Base-by-base conservation (phyloP, 2,113 vertebrate genomes). In the Hydrolagus affinis region DNA sequence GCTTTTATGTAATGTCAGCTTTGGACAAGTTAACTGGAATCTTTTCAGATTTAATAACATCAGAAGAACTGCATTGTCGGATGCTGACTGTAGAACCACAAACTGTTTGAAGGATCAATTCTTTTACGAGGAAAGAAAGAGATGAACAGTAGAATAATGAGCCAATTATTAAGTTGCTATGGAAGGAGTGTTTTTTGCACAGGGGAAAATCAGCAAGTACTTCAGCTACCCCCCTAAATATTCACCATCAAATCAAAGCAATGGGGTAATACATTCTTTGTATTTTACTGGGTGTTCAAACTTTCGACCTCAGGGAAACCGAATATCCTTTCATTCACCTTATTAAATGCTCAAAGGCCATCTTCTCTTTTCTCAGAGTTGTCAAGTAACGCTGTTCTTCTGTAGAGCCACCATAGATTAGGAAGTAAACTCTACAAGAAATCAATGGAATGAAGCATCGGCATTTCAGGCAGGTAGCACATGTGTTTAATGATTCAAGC, bases 351-450 rank as follows among this genome's bases (percentile, higher is more conserved):
- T 99, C 97, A 0, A 99, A 99, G 19, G 97, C 97, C 88, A 95
- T 95, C 87, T 99, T 99, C 87, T 99, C 98, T 85, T 96, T 97
- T 11, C 96, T 93, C 78, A 99, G 91, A 0, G 93, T 88, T 1
- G 98, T 99, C 87, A 99, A 95, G 86, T 99, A 99, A 76, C 96
- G 94, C 86, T 99, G 98, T 78, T 99, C 98, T 88, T 99, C 97
- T 0, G 97, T 97, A 0, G 98, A 99, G 75, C 97, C 96, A 85
- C 96, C 96, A 2, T 99, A 99, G 56, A 99, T 95, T 2, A 99
- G 95, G 89, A 99, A 98, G 91, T 99, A 99, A 87, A 99, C 97
- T 89, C 98, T 97, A 86, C 0, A 88, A 87, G 86, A 87, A 85
- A 85, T 28, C 87, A 59, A 85, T 85, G 85, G 85, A 70, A 88